Evolutionary conservation across 1,140 invertebrate species (phyloP).

Genomic region (Mya arenaria): DNA sequence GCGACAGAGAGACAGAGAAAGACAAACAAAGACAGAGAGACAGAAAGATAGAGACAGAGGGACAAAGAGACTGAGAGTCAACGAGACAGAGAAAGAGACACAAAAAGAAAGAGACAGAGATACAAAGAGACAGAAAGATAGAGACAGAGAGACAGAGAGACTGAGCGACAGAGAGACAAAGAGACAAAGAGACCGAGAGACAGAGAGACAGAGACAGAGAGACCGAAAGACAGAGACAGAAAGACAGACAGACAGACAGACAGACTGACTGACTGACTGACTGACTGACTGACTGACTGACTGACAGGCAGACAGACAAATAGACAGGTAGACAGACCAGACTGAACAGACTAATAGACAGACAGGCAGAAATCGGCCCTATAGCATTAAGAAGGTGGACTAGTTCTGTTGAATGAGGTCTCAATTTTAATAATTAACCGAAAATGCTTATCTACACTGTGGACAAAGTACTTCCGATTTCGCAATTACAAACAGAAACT

Average conservation of each 20-base stretch:
- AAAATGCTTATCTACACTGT: no score
- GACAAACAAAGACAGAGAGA: not conserved
- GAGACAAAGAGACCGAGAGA: not conserved
- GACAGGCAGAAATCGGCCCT: no score
- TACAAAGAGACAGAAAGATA: not conserved
- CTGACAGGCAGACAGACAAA: no score
- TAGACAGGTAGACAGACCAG: no score
- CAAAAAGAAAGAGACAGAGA: not conserved
- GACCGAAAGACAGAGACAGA: not conserved
- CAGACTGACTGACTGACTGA: no score
- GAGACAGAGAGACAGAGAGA: not conserved
- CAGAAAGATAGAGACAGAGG: not conserved
- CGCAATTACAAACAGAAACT: no score
- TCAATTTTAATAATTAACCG: no score
- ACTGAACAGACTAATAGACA: no score
- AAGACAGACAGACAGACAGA: not conserved
- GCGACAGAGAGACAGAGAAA: not conserved
- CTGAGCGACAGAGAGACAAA: not conserved
- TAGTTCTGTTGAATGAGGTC: no score
- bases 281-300: no score
- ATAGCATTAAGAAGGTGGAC: no score
- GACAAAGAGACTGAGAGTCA: not conserved
- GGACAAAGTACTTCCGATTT: no score
- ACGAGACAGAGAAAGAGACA: not conserved
- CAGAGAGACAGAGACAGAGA: not conserved